Conservation (phyloP, 2,888 invertebrate genomes). For the Luffia ferchaultella region DNA sequence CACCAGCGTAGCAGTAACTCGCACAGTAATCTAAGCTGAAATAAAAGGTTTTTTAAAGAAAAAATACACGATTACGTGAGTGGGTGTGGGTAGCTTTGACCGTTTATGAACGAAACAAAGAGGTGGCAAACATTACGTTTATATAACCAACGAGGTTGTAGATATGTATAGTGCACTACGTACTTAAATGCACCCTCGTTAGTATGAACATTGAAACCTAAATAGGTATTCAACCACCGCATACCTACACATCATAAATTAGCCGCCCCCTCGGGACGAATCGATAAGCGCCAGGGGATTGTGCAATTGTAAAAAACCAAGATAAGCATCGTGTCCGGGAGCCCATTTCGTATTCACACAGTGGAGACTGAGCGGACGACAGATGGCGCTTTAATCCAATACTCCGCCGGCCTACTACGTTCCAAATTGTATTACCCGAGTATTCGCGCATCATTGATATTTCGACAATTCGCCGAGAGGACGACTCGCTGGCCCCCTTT, state of each 20-base stretch:
- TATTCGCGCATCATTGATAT: constrained; percentile 66
- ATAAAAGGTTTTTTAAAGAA: too few species aligned
- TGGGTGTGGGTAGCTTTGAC: too few species aligned
- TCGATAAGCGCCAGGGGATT: constrained; percentile 57
- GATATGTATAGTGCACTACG: too few species aligned
- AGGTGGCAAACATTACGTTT: too few species aligned
- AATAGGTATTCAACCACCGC: too few species aligned
- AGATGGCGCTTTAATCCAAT: constrained; percentile 65
- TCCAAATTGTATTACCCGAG: constrained; percentile 60
- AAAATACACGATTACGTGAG: too few species aligned
- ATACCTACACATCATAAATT: not conserved
- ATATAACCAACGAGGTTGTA: too few species aligned
- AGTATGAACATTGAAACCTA: too few species aligned
- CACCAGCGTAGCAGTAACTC: too few species aligned
- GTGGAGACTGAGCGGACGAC: constrained; percentile 39
- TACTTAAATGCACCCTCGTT: too few species aligned
- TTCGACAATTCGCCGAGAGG: constrained; percentile 50
- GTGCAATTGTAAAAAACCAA: constrained; percentile 64
- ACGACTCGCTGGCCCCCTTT: constrained; percentile 21
- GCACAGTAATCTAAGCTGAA: too few species aligned
- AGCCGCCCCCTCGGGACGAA: constrained; percentile 39
- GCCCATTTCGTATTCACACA: constrained; percentile 62
- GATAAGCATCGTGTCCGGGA: constrained; percentile 62
- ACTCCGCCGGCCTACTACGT: constrained; percentile 58
- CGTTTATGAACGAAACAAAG: too few species aligned